phyloP scores from a whole-genome alignment of 1,140 invertebrate genomes.

The Rhagoletis pomonella region DNA sequence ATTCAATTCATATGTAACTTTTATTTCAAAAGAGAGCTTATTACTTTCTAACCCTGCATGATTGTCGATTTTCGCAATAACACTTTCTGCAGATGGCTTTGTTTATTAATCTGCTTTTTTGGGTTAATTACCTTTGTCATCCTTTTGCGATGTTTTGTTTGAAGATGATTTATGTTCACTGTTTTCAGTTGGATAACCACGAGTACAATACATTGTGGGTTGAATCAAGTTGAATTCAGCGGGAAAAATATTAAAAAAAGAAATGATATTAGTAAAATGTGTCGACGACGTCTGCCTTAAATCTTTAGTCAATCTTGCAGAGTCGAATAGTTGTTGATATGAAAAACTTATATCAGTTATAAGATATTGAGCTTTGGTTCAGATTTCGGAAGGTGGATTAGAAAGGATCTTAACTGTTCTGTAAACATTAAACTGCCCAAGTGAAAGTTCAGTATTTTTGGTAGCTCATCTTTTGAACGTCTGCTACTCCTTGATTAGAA shows the following conservation, averaged over 20 bases:
- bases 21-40: neutral
- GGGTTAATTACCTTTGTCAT: constrained; percentile 72
- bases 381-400: no score
- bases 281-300: neutral
- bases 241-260: constrained; percentile 3
- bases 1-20: neutral
- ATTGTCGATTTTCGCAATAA: neutral
- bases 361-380: constrained; percentile 20
- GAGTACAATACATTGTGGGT: neutral
- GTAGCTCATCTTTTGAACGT: no score
- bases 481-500: no score
- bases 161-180: constrained; percentile 65
- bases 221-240: constrained; percentile 18
- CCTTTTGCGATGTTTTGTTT: constrained; percentile 66
- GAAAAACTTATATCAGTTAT: constrained; percentile 17
- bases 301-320: neutral
- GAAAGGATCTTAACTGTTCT: no score
- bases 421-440: no score
- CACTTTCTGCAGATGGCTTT: constrained; percentile 18
- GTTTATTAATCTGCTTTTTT: constrained; percentile 13
- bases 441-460: no score
- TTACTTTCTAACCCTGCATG: neutral
- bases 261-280: constrained; percentile 29
- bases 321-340: constrained; percentile 6
- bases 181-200: constrained; percentile 6